phyloP scores from a whole-genome alignment of 2,113 vertebrate species.

The Nothoprocta perdicaria region DNA sequence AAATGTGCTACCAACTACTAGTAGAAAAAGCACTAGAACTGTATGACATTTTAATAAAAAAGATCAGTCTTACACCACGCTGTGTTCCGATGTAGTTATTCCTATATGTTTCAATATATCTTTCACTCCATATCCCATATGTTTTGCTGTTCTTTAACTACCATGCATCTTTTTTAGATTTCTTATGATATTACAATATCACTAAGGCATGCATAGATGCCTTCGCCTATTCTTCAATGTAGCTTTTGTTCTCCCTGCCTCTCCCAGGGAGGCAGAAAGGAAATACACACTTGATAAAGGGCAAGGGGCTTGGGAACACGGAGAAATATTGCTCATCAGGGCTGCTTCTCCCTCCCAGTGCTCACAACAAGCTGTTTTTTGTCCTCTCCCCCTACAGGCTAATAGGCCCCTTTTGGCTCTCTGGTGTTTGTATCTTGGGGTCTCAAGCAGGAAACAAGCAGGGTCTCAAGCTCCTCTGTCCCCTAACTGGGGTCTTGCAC shows the following conservation, averaged over 20 bases:
- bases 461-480: neutral
- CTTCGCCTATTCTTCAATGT: neutral
- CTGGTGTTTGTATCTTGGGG: neutral
- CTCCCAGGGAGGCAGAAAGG: neutral
- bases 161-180: neutral
- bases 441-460: neutral
- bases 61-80: neutral
- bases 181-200: neutral
- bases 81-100: conserved; percentile 7
- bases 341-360: neutral
- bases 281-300: neutral
- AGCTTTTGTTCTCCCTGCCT: conserved; percentile 8
- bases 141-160: neutral
- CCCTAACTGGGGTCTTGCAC: neutral
- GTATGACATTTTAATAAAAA: conserved; percentile 12
- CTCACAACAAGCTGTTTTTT: neutral
- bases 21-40: neutral
- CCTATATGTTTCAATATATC: neutral
- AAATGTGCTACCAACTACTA: conserved; percentile 4
- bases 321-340: neutral
- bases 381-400: neutral
- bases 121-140: neutral
- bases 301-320: neutral
- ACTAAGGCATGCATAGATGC: neutral
- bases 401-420: neutral